Conservation (phyloP, 2,113 vertebrate genomes). For the Phaethornis superciliosus region DNA sequence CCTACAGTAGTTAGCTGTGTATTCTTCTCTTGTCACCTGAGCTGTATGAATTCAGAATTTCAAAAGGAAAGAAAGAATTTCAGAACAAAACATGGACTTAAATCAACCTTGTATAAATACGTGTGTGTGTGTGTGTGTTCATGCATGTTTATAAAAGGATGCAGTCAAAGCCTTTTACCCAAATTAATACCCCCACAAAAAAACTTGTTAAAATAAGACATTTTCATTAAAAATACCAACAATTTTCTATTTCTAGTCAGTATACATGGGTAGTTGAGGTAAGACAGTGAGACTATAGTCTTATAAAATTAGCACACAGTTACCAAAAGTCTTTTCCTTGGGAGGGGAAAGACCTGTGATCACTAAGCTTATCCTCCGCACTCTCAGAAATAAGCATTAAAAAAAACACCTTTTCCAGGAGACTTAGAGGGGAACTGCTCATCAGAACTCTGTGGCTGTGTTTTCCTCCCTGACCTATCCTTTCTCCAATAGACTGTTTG, state of each 20-base stretch:
- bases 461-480: fast-evolving
- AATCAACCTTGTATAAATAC: background rate
- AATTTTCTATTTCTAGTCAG: background rate
- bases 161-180: background rate
- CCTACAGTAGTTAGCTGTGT: too few species aligned
- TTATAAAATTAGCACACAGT: background rate
- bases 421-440: background rate
- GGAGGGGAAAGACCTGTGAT: background rate
- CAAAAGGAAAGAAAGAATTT: too few species aligned
- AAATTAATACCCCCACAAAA: fast-evolving
- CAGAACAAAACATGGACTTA: background rate
- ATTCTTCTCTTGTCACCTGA: too few species aligned
- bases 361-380: background rate
- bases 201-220: background rate
- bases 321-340: background rate
- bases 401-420: background rate
- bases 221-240: background rate
- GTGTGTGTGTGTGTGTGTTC: fast-evolving
- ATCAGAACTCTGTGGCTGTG: background rate
- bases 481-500: background rate
- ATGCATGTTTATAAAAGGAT: background rate
- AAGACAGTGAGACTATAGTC: background rate
- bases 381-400: background rate
- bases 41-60: too few species aligned
- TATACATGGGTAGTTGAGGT: background rate